Evolutionary conservation across 1,140 invertebrate species (phyloP).

Genomic region (Palaemon carinicauda): DNA sequence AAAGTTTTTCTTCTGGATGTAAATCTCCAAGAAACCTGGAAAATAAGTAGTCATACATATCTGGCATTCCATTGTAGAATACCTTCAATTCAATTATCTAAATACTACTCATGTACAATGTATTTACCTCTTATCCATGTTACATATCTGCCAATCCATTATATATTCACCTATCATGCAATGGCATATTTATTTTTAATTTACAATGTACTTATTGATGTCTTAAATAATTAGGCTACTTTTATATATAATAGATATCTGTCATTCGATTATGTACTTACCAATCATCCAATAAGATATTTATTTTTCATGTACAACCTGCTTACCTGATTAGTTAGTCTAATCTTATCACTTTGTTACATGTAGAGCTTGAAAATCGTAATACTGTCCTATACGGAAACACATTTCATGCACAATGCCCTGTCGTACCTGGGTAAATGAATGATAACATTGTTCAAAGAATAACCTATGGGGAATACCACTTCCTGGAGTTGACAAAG

Average conservation of each 20-base stretch:
- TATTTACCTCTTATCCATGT: no score
- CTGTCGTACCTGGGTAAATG: neutral
- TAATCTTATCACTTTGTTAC: neutral
- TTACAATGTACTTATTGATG: neutral
- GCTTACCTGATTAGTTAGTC: neutral
- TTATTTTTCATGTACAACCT: neutral
- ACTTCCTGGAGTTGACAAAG: neutral
- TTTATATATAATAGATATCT: no score
- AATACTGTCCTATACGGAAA: neutral
- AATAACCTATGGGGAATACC: neutral
- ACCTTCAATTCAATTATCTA: no score
- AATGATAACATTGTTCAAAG: neutral
- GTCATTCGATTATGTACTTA: conserved; percentile 12
- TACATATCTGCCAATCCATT: neutral
- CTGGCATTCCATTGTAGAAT: no score
- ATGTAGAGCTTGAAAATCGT: neutral
- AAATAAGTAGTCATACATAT: no score
- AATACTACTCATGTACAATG: no score
- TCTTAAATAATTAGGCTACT: no score
- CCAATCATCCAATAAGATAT: neutral
- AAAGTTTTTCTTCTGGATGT: neutral
- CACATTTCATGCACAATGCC: neutral
- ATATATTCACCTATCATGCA: neutral
- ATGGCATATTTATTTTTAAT: neutral
- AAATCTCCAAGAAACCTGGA: no score